Evolutionary conservation across 2,888 invertebrate species (phyloP), one percentile per base, ranked within the genome.

Genomic region (Melinaea marsaeus): DNA sequence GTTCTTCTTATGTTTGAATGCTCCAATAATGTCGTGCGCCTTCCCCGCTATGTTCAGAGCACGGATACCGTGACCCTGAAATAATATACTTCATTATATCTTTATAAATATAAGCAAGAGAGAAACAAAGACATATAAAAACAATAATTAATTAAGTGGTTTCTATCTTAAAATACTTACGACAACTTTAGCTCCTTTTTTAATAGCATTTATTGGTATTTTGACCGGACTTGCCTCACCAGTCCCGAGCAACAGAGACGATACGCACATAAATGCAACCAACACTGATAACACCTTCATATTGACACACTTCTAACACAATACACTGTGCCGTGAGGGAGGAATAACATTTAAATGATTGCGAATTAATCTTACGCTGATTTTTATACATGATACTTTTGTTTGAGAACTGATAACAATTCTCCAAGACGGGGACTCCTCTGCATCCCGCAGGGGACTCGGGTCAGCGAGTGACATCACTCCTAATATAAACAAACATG

Each of bases 161-260:
- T 34, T 56, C 46, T 48, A 47, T 11, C 13, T 13, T 48, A 56
- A 60, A 51, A 57, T 70, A 79, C 79, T 78, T 67, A 79, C 78
- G 63, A 78, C 22, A 22, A 22, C 22, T 22, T 22, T 22, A 22
- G 22, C 22, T 22, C 22, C 22, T 22, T 22, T 22, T 64, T 72
- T 78, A 47, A 80, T 74, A 6, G 72, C 76, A 42, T 70, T 74
- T 1, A 80, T 65, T 1, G 80, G 81, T 66, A 82, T 79, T 69
- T 78, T 82, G 7, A 72, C 76, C 0, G 79, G 80, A 13, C 75
- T 73, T 3, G 74, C 74, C 7, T 74, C 72, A 59, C 62, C 65
- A 9, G 71, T 63, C 7, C 71, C 55, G 11, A 75, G 47, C 32
- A 74, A 60, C 2, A 46, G 4, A n/a, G 46, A 46, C 9, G n/a